Conservation (phyloP, 2,797 vertebrate genomes). For the Pseudochromis fuscus region DNA sequence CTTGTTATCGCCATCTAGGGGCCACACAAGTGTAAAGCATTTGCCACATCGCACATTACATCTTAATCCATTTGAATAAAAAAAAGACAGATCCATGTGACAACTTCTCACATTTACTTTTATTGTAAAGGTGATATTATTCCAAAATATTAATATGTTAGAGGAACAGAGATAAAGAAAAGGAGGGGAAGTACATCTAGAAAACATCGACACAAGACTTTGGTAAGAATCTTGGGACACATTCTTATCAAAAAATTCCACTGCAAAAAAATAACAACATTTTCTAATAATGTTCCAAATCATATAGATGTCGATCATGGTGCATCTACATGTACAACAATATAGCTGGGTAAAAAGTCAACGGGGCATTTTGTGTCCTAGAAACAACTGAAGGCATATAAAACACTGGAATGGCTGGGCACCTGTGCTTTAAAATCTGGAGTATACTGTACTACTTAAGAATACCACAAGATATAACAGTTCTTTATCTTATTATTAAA, state of each 20-base stretch:
- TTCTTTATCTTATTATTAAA: constrained; percentile 77
- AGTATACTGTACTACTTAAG: constrained; percentile 80
- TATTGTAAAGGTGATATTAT: constrained; percentile 97
- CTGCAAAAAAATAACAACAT: constrained; percentile 76
- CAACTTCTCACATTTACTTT: constrained; percentile 86
- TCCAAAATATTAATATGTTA: constrained; percentile 95
- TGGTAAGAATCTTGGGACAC: constrained; percentile 92
- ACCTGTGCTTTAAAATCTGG: constrained; percentile 86
- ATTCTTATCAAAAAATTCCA: constrained; percentile 86
- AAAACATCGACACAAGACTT: constrained; percentile 94
- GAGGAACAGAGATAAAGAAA: constrained; percentile 75
- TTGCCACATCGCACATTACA: not conserved
- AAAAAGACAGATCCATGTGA: constrained; percentile 65
- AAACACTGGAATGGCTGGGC: constrained; percentile 85
- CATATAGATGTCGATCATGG: constrained; percentile 76
- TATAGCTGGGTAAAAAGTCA: constrained; percentile 8
- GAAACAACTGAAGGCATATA: constrained; percentile 85
- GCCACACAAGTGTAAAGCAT: constrained; percentile 26
- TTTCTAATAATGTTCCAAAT: constrained; percentile 79
- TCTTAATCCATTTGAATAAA: constrained; percentile 42
- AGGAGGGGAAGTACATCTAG: constrained; percentile 82
- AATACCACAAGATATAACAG: constrained; percentile 80
- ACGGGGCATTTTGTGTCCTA: constrained; percentile 72
- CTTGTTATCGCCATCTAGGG: constrained; percentile 74
- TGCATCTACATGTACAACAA: constrained; percentile 23